Base-by-base conservation (phyloP, 2,113 vertebrate species). In the Lathamus discolor region DNA sequence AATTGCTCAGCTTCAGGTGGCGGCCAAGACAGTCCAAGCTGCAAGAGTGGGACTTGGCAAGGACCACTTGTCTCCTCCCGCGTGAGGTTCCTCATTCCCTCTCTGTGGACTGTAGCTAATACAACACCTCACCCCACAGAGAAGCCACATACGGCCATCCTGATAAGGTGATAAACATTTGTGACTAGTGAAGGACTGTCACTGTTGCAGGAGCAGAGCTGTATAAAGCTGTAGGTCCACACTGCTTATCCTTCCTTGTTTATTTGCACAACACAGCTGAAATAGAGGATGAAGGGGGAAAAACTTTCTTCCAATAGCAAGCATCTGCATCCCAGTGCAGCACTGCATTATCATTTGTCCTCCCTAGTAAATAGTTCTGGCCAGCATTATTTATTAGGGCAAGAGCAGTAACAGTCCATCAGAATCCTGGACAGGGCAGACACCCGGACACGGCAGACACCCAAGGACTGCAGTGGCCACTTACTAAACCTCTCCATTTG, bases 401-500 rank as follows among this genome's bases (percentile, higher is more conserved):
- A 43, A 44, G 35, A 84, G 62, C 57, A 76, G 14, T 31, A 86
- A 73, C 33, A 61, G 67, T 63, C 54, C 48, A 24, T 37, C 24
- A 15, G 49, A 44, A 93, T 59, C 63, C 88, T 80, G 72, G 37
- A 69, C n/a, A 59, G 54, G 43, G 46, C 68, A 90, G 73, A 37
- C 37, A 43, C 83, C 52, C 0, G 0, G 37, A 69, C n/a, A 59
- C 46, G 43, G 46, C 68, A 90, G 73, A 37, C n/a, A 43, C 83
- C 52, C 0, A 0, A 88, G 59, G 52, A 46, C 61, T 29, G 35
- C 2, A 3, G 73, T 44, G 76, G 63, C 88, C 90, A 86, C 86
- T 90, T 94, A 86, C 67, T 87, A 96, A 96, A 59, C 75, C 41
- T 95, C 92, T 95, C 85, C 88, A 44, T 80, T 80, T 92, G 68